These are phyloP conservation scores for Leptestheria dahalacensis DNA, from an alignment of 1,140 invertebrate genomes.

Conservation along the genomic window DNA sequence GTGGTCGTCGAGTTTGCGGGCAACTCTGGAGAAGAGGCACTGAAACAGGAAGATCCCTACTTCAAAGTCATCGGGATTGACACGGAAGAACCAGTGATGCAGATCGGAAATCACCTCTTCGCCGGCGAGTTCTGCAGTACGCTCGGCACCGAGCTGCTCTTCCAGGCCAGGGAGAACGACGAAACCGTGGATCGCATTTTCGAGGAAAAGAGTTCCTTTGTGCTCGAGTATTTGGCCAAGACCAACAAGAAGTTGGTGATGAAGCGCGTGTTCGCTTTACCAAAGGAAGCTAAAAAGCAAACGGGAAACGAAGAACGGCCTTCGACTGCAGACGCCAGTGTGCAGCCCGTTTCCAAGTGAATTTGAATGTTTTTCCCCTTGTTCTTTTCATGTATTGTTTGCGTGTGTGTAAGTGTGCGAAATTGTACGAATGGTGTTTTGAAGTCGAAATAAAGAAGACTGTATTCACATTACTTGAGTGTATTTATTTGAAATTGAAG, in stretches of 20 bases:
- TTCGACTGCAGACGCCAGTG: too few relatives aligned
- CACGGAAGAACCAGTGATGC: constrained; percentile 11
- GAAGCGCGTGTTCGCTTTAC: constrained; percentile 9
- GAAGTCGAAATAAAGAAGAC: too few relatives aligned
- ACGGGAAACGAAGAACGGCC: too few relatives aligned
- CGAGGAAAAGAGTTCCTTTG: background rate
- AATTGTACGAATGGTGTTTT: too few relatives aligned
- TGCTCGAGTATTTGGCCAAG: constrained; percentile 3
- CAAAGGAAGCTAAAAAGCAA: background rate
- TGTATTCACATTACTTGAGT: too few relatives aligned
- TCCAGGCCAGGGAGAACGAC: constrained; percentile 2
- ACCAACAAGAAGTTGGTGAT: constrained; percentile 14
- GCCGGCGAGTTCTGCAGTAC: constrained; percentile 7
- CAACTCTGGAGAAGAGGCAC: constrained; percentile 7
- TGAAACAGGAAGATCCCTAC: constrained; percentile 5
- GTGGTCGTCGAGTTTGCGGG: constrained; percentile 13
- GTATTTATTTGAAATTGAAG: too few relatives aligned
- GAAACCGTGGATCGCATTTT: constrained; percentile 12
- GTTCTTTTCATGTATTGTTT: too few relatives aligned
- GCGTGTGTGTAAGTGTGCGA: too few relatives aligned
- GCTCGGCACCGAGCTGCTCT: constrained; percentile 10
- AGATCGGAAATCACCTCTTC: constrained; percentile 13
- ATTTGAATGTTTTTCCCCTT: too few relatives aligned
- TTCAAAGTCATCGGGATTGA: constrained; percentile 12
- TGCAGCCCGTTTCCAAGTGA: too few relatives aligned